Percentiles rank a stretch among this genome's conserved stretches.
phyloP scores from a whole-genome alignment of 1,140 invertebrate species.

The Chlorops oryzae region DNA sequence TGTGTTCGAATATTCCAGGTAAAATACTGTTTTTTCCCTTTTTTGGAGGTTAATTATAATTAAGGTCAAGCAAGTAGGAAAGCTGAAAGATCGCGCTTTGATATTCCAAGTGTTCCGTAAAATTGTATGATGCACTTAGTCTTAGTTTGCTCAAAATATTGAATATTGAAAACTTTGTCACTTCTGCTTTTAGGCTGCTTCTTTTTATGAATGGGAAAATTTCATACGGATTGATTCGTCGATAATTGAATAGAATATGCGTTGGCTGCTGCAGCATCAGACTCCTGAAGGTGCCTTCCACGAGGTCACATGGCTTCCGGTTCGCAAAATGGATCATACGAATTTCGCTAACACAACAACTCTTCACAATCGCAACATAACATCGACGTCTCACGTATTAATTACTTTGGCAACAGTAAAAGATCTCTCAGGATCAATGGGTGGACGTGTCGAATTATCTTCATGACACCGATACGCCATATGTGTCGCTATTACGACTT shows the following conservation, averaged over 20 bases:
- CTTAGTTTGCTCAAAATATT: no score
- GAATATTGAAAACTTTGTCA: no score
- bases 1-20: constrained; percentile 72
- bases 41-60: no score
- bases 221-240: constrained; percentile 82
- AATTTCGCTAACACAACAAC: constrained; percentile 46
- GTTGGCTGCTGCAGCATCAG: constrained; percentile 76
- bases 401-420: constrained; percentile 77
- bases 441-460: constrained; percentile 63
- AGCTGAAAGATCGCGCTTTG: no score
- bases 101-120: no score
- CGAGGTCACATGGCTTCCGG: constrained; percentile 73
- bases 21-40: no score
- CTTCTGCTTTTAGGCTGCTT: constrained; percentile 58
- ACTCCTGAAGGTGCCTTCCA: constrained; percentile 75
- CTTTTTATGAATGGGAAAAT: constrained; percentile 90
- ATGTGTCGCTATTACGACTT: constrained; percentile 79
- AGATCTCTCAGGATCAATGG: constrained; percentile 70
- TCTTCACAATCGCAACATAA: constrained; percentile 69
- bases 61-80: no score
- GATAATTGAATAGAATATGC: constrained; percentile 70
- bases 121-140: no score
- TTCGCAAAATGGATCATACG: constrained; percentile 75
- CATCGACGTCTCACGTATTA: constrained; percentile 81
- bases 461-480: constrained; percentile 63